phyloP scores from a whole-genome alignment of 1,140 invertebrate genomes.

The Cydia amplana region DNA sequence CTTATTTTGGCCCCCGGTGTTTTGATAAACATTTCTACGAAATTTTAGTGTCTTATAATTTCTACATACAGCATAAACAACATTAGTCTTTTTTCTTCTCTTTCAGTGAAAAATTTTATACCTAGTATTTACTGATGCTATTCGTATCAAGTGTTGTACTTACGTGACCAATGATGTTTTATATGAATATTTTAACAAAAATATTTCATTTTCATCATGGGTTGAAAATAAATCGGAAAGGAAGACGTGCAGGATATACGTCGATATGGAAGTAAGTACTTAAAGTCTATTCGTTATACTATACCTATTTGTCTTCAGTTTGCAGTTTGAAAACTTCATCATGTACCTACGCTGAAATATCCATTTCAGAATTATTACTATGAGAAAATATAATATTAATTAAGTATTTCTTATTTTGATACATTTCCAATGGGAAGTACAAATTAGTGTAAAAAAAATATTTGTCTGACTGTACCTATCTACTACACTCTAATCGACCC shows the following conservation, averaged over 20 bases:
- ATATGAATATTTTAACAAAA: too few species aligned
- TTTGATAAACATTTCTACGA: background rate
- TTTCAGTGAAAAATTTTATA: too few species aligned
- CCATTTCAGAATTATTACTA: background rate
- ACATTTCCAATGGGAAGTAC: background rate
- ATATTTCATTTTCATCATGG: background rate
- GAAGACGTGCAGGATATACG: background rate
- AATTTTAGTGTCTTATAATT: too few species aligned
- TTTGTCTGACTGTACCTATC: constrained; percentile 4
- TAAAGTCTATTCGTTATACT: background rate
- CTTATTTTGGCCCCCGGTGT: background rate
- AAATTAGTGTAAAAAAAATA: background rate
- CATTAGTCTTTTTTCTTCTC: too few species aligned
- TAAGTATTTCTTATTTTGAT: background rate
- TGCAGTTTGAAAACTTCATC: background rate
- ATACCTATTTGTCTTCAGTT: background rate
- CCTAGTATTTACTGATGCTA: too few species aligned
- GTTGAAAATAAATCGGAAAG: background rate
- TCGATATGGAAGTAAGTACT: background rate
- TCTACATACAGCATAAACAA: too few species aligned
- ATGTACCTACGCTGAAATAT: background rate
- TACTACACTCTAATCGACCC: background rate
- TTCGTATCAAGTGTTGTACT: too few species aligned
- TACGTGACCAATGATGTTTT: too few species aligned
- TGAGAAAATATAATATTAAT: background rate